Evolutionary conservation across 1,140 invertebrate genomes (phyloP).

Genomic region (Diorhabda elongata): DNA sequence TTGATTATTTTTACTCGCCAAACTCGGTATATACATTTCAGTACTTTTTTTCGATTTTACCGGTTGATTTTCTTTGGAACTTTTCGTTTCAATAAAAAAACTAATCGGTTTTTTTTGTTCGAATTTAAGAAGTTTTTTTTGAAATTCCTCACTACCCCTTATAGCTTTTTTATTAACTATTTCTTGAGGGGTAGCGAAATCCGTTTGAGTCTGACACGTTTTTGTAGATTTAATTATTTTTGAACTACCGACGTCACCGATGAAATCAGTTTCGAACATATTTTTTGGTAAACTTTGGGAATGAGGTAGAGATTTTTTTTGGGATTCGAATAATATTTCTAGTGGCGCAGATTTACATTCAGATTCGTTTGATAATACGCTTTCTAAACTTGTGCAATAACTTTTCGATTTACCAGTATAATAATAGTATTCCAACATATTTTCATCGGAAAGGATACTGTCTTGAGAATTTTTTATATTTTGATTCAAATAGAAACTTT

Average conservation of each 20-base stretch:
- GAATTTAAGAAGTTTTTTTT: conserved; percentile 44
- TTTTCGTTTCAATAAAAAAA: conserved; percentile 53
- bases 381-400: conserved; percentile 71
- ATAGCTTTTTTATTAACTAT: conserved; percentile 36
- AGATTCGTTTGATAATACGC: conserved; percentile 73
- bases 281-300: conserved; percentile 36
- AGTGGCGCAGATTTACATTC: conserved; percentile 70
- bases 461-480: conserved; percentile 64
- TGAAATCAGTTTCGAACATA: conserved; percentile 19
- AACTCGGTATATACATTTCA: conserved; percentile 52
- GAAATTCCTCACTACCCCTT: conserved; percentile 43
- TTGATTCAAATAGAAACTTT: conserved; percentile 63
- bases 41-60: conserved; percentile 36
- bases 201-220: conserved; percentile 45
- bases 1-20: conserved; percentile 51
- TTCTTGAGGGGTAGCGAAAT: conserved; percentile 42
- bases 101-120: conserved; percentile 35
- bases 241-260: conserved; percentile 22
- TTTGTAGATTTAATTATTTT: conserved; percentile 26
- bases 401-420: conserved; percentile 51
- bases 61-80: conserved; percentile 41
- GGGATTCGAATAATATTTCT: conserved; percentile 59
- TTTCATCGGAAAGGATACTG: conserved; percentile 69
- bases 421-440: conserved; percentile 56
- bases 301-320: conserved; percentile 28